phyloP scores from a whole-genome alignment of 2,888 invertebrate species.

The Leucania comma region DNA sequence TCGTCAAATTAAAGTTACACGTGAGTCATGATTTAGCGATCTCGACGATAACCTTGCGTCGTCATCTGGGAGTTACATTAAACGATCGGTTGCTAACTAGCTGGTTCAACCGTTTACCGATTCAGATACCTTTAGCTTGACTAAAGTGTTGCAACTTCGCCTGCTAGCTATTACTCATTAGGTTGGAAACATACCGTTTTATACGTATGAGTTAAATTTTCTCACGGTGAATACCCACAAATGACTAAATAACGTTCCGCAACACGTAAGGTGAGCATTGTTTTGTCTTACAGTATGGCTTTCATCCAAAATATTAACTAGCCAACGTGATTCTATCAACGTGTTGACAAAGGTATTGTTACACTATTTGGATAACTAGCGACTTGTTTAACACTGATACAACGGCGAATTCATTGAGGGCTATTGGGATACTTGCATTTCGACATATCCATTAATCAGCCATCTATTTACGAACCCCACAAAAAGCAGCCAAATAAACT shows the following conservation, averaged over 20 bases:
- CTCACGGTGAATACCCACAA: slow-evolving; percentile 62
- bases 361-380: slow-evolving; percentile 19
- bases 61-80: slow-evolving; percentile 44
- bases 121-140: slow-evolving; percentile 25
- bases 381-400: background rate
- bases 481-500: slow-evolving; percentile 5
- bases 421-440: background rate
- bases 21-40: slow-evolving; percentile 71
- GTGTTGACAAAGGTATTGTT: slow-evolving; percentile 25
- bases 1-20: slow-evolving; percentile 83
- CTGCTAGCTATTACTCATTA: slow-evolving; percentile 55
- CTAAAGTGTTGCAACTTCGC: slow-evolving; percentile 40
- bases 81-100: slow-evolving; percentile 42
- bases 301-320: slow-evolving; percentile 46
- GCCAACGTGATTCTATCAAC: slow-evolving; percentile 15
- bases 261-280: slow-evolving; percentile 52
- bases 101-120: slow-evolving; percentile 31
- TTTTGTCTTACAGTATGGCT: slow-evolving; percentile 49
- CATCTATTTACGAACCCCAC: background rate
- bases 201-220: slow-evolving; percentile 53
- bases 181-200: slow-evolving; percentile 48
- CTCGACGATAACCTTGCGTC: slow-evolving; percentile 58
- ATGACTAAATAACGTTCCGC: slow-evolving; percentile 59
- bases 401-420: background rate
- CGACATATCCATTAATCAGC: background rate